These are phyloP conservation scores for Lophius americanus DNA, from an alignment of 2,797 vertebrate species.

Conservation along the genomic window DNA sequence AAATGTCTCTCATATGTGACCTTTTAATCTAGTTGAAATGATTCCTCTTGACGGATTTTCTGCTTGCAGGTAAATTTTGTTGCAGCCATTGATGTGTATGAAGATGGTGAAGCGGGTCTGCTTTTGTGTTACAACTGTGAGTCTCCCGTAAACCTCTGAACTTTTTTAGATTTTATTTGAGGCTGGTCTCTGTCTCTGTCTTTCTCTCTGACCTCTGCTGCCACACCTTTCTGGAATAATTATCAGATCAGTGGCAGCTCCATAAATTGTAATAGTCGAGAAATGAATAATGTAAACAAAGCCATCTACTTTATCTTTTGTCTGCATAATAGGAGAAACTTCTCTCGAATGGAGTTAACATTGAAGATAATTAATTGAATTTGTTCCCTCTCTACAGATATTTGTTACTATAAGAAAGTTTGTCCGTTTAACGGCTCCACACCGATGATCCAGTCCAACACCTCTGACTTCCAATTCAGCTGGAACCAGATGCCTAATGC, in stretches of 20 bases:
- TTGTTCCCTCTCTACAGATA: conserved; percentile 78
- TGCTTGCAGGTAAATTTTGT: conserved; percentile 96
- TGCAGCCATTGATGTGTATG: conserved; percentile 97
- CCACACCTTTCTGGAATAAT: conserved; percentile 14
- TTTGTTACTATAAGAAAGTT: conserved; percentile 96
- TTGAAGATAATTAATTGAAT: neutral
- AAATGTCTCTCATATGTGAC: conserved; percentile 18
- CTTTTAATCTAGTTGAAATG: conserved; percentile 29
- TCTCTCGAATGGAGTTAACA: neutral
- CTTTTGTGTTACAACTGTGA: conserved; percentile 98
- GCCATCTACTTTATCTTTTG: conserved; percentile 1
- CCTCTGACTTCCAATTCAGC: conserved; percentile 96
- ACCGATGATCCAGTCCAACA: conserved; percentile 92
- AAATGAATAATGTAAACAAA: conserved; percentile 8
- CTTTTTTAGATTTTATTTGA: conserved; percentile 27
- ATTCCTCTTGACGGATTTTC: conserved; percentile 41
- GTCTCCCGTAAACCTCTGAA: conserved; percentile 65
- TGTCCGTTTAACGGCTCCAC: conserved; percentile 94
- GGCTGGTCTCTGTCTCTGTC: conserved; percentile 9
- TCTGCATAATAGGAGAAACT: conserved; percentile 3
- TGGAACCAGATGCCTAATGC: conserved; percentile 99
- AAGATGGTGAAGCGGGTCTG: conserved; percentile 96
- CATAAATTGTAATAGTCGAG: conserved; percentile 21
- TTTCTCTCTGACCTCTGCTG: neutral
- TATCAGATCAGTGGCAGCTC: conserved; percentile 8